phyloP scores from a whole-genome alignment of 1,140 invertebrate species.

The Hermatobates lingyangjiaoensis region DNA sequence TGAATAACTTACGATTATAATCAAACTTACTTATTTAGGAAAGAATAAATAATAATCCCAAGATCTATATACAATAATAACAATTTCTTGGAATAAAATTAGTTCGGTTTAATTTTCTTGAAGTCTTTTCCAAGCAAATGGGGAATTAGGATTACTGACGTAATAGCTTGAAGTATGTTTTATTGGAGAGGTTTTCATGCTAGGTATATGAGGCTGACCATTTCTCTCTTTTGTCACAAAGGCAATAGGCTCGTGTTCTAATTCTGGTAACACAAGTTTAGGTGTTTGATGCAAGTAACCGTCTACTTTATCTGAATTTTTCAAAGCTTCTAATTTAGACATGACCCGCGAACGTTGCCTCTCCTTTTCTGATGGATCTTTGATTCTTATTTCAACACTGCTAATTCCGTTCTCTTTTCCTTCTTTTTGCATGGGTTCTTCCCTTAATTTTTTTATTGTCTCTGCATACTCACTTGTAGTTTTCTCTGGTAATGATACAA shows the following conservation, averaged over 20 bases:
- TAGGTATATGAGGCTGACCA: conserved; percentile 1
- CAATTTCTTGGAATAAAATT: too few species aligned
- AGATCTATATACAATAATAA: too few species aligned
- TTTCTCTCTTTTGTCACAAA: background rate
- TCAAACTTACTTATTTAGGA: too few species aligned
- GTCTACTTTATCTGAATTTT: background rate
- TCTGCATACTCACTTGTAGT: background rate
- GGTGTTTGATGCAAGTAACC: background rate
- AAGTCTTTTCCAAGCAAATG: conserved; percentile 7
- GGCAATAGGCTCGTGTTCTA: background rate
- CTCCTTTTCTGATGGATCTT: conserved; percentile 7
- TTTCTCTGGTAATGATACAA: conserved; percentile 1
- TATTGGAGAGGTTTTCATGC: conserved; percentile 3
- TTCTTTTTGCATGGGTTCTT: background rate
- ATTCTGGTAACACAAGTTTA: conserved; percentile 2
- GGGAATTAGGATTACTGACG: conserved; percentile 2
- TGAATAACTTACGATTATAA: too few species aligned
- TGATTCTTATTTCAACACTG: conserved; percentile 11
- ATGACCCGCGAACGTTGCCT: background rate
- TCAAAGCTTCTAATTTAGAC: background rate
- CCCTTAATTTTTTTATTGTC: background rate
- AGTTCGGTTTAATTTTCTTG: too few species aligned
- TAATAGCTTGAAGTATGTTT: conserved; percentile 7
- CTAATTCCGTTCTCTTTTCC: conserved; percentile 4
- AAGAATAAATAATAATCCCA: too few species aligned